These are phyloP conservation scores for Notoglanidium macrostoma DNA, from an alignment of 2,797 vertebrate genomes.

Conservation along the genomic window DNA sequence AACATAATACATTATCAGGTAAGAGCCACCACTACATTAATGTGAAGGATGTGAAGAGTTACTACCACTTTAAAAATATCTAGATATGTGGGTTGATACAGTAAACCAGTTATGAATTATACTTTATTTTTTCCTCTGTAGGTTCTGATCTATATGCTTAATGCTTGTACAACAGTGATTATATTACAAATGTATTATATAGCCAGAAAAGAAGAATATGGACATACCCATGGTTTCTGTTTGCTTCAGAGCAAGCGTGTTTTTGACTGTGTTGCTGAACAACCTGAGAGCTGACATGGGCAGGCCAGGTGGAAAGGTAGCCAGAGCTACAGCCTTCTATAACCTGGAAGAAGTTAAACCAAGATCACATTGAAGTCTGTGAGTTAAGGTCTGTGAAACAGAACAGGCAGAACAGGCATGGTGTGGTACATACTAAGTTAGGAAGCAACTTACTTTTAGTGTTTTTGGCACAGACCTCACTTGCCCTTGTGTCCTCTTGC, in stretches of 20 bases:
- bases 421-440: background rate
- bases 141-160: background rate
- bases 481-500: background rate
- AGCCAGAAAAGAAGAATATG: background rate
- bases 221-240: conserved; percentile 60
- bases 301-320: conserved; percentile 70
- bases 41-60: background rate
- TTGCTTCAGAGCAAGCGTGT: conserved; percentile 55
- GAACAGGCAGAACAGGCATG: background rate
- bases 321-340: conserved; percentile 27
- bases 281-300: conserved; percentile 63
- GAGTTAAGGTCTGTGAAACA: background rate
- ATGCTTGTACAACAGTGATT: background rate
- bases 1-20: conserved; percentile 23
- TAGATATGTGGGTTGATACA: background rate
- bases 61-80: background rate
- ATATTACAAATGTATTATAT: background rate
- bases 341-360: conserved; percentile 10
- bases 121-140: background rate
- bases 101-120: background rate
- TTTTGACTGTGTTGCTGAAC: conserved; percentile 61
- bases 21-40: background rate
- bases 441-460: conserved; percentile 13
- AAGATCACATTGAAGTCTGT: background rate
- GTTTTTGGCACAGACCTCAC: conserved; percentile 7